Evolutionary conservation across 2,888 invertebrate species (phyloP).

Genomic region (Ctena decussata): DNA sequence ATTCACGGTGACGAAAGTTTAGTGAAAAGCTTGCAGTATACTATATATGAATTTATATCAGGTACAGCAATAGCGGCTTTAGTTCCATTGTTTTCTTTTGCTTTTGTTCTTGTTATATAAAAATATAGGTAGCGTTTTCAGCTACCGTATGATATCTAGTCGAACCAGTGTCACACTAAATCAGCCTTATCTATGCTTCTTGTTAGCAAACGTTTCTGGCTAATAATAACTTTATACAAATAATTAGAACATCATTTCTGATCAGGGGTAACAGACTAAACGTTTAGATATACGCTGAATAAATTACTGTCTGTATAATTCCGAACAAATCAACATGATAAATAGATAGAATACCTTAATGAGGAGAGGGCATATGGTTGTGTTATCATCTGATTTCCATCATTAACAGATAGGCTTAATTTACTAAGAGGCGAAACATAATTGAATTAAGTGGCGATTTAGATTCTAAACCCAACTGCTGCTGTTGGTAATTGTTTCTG

Average conservation of each 20-base stretch:
- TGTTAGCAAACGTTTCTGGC: background rate
- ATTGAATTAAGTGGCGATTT: constrained; percentile 57
- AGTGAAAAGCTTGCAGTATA: too few species aligned
- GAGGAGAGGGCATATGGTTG: constrained; percentile 3
- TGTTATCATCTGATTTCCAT: constrained; percentile 1
- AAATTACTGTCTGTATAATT: constrained; percentile 2
- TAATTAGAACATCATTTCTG: background rate
- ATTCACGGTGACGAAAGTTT: too few species aligned
- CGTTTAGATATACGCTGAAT: background rate
- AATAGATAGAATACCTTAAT: constrained; percentile 8
- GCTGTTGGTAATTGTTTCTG: constrained; percentile 6
- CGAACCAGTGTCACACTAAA: background rate
- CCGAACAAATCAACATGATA: constrained; percentile 16
- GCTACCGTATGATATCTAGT: background rate
- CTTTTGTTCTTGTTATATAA: too few species aligned
- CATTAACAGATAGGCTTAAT: constrained; percentile 16
- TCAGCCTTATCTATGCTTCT: background rate
- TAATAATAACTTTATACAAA: constrained; percentile 4
- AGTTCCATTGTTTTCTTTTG: too few species aligned
- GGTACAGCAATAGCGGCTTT: too few species aligned
- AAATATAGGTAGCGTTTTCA: too few species aligned
- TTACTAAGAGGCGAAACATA: constrained; percentile 30
- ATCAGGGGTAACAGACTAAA: background rate
- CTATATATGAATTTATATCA: too few species aligned
- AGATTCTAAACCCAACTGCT: background rate